Evolutionary conservation across 2,888 invertebrate genomes (phyloP), one percentile per base, ranked within the genome.

Genomic region (Dolomedes plantarius): DNA sequence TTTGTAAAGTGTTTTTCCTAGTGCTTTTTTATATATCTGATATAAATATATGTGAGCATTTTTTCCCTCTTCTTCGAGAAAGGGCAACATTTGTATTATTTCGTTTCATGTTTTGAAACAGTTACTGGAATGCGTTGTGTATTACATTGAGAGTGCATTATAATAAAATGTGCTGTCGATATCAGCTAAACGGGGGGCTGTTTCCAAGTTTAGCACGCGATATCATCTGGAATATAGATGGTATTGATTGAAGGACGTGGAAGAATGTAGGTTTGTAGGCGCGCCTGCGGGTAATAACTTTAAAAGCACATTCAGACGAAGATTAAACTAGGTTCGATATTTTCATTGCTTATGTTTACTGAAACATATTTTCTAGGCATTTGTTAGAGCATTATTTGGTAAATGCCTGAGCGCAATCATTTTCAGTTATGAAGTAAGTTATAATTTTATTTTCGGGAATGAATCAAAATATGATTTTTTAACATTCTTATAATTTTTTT

Each of bases 1-100:
- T 85, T 85, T 77, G 77, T 72, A 85, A 78, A 85, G 72, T 85
- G 72, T 67, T 36, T 77, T 77, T 46, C 32, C n/a, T 71, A 19
- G 32, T 36, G 67, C n/a, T 67, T 67, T 67, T 67, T 32, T 31
- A 39, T 71, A 46, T 71, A 39, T 46, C 56, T 29, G 71, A 46
- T 39, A 71, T 39, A 46, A 56, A 56, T 71, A 28, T 41, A 71
- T 71, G 28, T 0, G 46, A 46, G 41, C 36, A 23, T 27, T 29
- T 62, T 36, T 23, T 64, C 23, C 23, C 2, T 23, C 56, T 72
- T 64, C 65, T 46, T 27, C 13, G 56, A 56, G 39, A 46, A 46
- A 71, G 36, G 50, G 39, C 28, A 75, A 32, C 75, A 71, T 73
- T 29, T 56, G 71, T 69, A 64, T 69, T 64, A 69, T 69, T 69